Conservation (phyloP, 2,113 vertebrate genomes). For the Gnathonemus longibarbis region DNA sequence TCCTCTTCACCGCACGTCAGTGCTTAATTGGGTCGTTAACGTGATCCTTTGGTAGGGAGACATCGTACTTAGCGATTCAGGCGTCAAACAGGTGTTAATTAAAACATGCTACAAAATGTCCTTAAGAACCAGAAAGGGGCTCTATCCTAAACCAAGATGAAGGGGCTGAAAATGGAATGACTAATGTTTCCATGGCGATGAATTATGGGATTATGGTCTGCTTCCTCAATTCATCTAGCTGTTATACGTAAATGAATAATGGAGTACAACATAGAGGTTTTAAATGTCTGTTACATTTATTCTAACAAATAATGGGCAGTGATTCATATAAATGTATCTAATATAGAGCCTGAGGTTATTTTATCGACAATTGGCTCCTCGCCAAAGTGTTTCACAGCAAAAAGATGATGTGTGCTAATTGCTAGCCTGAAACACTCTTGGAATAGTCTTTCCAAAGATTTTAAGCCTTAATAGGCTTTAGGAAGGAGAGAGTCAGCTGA, state of each 20-base stretch:
- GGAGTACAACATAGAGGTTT: not conserved
- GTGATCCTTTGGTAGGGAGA: not conserved
- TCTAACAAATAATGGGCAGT: not conserved
- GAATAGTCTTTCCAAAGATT: not conserved
- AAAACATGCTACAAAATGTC: not conserved
- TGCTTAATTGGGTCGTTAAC: not conserved
- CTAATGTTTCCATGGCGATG: not conserved
- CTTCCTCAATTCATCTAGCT: not conserved
- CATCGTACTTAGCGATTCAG: not conserved
- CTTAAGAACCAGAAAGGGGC: not conserved
- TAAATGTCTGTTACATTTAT: not conserved
- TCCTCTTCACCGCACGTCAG: not conserved
- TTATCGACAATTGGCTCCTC: not conserved
- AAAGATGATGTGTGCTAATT: conserved; percentile 5
- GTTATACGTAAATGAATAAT: not conserved
- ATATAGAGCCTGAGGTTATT: not conserved
- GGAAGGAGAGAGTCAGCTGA: not conserved
- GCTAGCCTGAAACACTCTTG: not conserved
- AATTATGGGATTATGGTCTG: not conserved
- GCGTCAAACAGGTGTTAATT: not conserved
- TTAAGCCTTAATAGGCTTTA: not conserved
- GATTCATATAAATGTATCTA: not conserved
- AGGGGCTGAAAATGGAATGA: not conserved
- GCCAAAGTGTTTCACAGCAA: not conserved
- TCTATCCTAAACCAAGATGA: not conserved